phyloP scores from a whole-genome alignment of 1,140 invertebrate species.

The Heterodera carotae region DNA sequence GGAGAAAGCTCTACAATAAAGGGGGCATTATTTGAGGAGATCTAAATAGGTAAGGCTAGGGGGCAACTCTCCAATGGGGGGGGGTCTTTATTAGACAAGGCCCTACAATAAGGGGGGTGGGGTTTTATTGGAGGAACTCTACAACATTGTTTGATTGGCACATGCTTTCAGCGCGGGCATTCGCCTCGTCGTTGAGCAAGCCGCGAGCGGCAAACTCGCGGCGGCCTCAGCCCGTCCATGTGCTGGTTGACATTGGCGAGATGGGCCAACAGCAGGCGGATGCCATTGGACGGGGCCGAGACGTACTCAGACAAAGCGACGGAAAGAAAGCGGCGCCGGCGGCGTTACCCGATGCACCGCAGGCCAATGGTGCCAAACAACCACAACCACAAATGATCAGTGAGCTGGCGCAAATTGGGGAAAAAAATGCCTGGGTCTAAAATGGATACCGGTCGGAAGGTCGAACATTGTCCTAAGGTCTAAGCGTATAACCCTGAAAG shows the following conservation, averaged over 20 bases:
- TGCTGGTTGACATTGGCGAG: constrained; percentile 43
- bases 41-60: too few relatives aligned
- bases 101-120: too few relatives aligned
- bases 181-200: constrained; percentile 40
- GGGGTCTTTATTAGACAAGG: too few relatives aligned
- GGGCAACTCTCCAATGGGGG: too few relatives aligned
- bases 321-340: background rate
- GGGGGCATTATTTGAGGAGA: too few relatives aligned
- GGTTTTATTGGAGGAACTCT: too few relatives aligned
- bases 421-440: constrained; percentile 4
- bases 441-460: too few relatives aligned
- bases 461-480: too few relatives aligned
- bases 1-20: too few relatives aligned
- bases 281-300: background rate
- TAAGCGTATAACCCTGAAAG: too few relatives aligned
- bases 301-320: background rate
- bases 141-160: too few relatives aligned
- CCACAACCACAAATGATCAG: constrained; percentile 10
- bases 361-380: background rate
- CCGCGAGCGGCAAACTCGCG: background rate
- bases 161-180: constrained; percentile 35
- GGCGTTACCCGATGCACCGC: too few relatives aligned
- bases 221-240: constrained; percentile 36
- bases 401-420: background rate
- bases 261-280: constrained; percentile 11